Evolutionary conservation across 2,113 vertebrate species (phyloP), one percentile per base, ranked within the genome.

Genomic region (Oncorhynchus clarkii): DNA sequence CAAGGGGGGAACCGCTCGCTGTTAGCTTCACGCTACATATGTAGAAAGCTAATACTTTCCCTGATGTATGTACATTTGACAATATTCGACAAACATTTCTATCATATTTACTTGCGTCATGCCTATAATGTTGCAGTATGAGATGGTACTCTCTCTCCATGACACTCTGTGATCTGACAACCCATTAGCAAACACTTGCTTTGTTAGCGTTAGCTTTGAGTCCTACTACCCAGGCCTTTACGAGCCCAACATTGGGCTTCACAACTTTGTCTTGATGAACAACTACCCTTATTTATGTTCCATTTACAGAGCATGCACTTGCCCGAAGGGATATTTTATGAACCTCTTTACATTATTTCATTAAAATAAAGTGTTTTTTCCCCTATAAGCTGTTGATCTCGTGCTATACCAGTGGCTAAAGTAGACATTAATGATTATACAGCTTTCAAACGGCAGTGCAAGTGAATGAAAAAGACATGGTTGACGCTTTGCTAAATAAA

Each of bases 401-500:
- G 18, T 57, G 54, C 54, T 57, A 14, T 1, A 20, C 54, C 54
- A 57, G 54, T 57, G 54, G 3, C 54, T 18, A 20, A 20, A 57
- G 54, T 20, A 57, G 54, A 57, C 2, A 57, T 20, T 57, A 7
- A 20, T 20, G 3, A n/a, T 62, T 8, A 22, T 16, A 22, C 59
- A 62, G 59, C 5, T 60, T 60, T 60, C 6, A 60, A 60, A 60
- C 59, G 1, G 22, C n/a, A 62, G 24, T 22, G 9, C 59, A 62
- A 24, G n/a, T 62, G 6, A 24, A 62, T 24, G 18, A 57, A 57
- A 14, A 4, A 24, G 59, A 62, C 59, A 22, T 9, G 18, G 59
- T 8, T 54, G 7, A 62, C 2, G 2, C 66, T 83, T 54, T 13
- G 67, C 27, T 80, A 71, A 75, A 81, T 73, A 71, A 72, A 74